Evolutionary conservation across 2,797 vertebrate species (phyloP), one percentile per base, ranked within the genome.

Genomic region (Xenops minutus): DNA sequence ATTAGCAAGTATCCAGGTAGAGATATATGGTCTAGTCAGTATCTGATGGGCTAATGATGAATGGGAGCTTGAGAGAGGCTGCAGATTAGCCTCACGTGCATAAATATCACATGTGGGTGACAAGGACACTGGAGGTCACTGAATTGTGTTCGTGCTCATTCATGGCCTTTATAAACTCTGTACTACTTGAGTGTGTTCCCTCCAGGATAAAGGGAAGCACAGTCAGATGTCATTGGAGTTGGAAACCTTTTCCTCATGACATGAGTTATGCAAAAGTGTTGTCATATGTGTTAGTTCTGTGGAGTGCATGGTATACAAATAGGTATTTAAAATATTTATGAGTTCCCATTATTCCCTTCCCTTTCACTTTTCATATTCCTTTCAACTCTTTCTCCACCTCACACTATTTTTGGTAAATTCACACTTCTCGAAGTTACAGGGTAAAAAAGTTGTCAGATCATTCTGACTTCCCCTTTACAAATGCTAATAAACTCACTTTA

Each of bases 81-180:
- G 94, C 83, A 88, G 83, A 95, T 94, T 68, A 92, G 85, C 77
- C 56, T 97, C 71, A 69, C 82, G 7, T 84, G 92, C 95, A 97
- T 96, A 97, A 97, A 96, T 96, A 97, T 95, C 92, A 41, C 91
- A 73, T n/a, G 73, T 84, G 71, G 44, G 89, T 94, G 96, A 96
- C 95, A 95, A 96, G 95, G 96, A 96, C 91, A 73, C 46, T 56
- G 82, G 91, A 96, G 94, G 95, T 96, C 91, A 96, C 69, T 51
- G 95, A 66, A 44, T 37, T 85, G 67, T 79, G 72, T 82, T 93
- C 89, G 55, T 94, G 67, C 89, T 91, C 85, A 23, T 55, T 92
- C 55, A 7, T 63, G 76, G 91, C 76, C 82, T 86, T 75, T 88
- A 76, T 56, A 74, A 92, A 87, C 71, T 74, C 85, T 67, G 18